Base-by-base conservation (phyloP, 2,113 vertebrate genomes). In the Prochilodus magdalenae region DNA sequence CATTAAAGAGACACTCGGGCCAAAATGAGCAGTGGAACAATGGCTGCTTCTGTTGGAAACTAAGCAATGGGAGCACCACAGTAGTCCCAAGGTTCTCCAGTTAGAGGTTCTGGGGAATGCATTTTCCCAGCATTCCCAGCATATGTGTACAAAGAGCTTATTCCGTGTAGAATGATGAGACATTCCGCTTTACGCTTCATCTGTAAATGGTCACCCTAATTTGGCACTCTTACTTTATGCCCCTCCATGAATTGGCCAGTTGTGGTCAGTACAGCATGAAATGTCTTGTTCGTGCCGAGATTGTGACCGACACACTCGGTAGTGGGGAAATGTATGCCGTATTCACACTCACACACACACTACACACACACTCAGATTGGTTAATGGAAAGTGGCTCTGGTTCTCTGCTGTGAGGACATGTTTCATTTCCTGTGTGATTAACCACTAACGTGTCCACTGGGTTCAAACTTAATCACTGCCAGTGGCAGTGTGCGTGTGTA, bases 401-500 rank as follows among this genome's bases (percentile, higher is more conserved):
- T 33, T 65, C 60, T 67, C 29, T 47, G 71, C 62, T 74, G 60
- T 55, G 60, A 67, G 60, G 20, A 79, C 73, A 75, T 22, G 57
- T 74, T 77, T 85, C 80, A 85, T 82, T 82, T 79, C 80, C 75
- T 69, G 51, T 74, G 79, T 70, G 83, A 85, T 82, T 85, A 77
- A 85, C 79, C 70, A 69, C 70, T 67, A 85, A 74, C 47, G 22
- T 74, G 75, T 81, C 80, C 80, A 60, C 63, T 75, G 53, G 74
- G 79, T 85, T 63, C 79, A 69, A 70, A 77, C 36, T 53, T 77
- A 63, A 71, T 77, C 36, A 47, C 22, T 70, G 71, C 47, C 73
- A 53, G 29, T 79, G 59, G 22, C n/a, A 22, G 49, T 4, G 13
- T 73, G 29, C 26, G 55, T 75, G 83, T 75, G 30, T 88, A n/a